Evolutionary conservation across 2,888 invertebrate species (phyloP).

Genomic region (Andrena fulva): DNA sequence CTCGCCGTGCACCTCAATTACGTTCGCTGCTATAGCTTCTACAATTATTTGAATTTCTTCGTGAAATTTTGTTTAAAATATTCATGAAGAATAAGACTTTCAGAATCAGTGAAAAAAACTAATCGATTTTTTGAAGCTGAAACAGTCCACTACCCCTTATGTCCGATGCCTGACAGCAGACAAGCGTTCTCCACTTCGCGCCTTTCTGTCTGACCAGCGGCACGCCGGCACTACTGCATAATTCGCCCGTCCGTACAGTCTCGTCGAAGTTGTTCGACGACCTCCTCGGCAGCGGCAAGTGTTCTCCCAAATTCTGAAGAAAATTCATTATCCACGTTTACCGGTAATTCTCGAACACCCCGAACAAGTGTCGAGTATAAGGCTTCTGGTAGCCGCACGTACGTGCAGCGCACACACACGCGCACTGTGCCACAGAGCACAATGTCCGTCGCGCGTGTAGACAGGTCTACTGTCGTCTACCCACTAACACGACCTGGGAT

Average conservation of each 20-base stretch:
- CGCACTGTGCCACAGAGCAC: not conserved
- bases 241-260: not conserved
- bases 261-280: too few relatives aligned
- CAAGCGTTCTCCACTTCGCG: not conserved
- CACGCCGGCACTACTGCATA: not conserved
- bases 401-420: not conserved
- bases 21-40: too few relatives aligned
- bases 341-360: slow-evolving; percentile 7
- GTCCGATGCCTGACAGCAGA: not conserved
- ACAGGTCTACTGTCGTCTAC: slow-evolving; percentile 1
- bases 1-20: too few relatives aligned
- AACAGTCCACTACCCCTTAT: not conserved
- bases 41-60: too few relatives aligned
- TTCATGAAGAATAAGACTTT: too few relatives aligned
- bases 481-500: slow-evolving; percentile 28
- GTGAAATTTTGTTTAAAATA: too few relatives aligned
- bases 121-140: too few relatives aligned
- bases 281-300: not conserved
- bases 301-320: slow-evolving; percentile 8
- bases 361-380: slow-evolving; percentile 19
- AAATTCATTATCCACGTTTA: slow-evolving; percentile 25
- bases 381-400: not conserved
- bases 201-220: not conserved
- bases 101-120: too few relatives aligned
- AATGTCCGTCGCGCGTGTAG: slow-evolving; percentile 28